Percentiles rank a stretch among this genome's conserved stretches.
phyloP scores from a whole-genome alignment of 2,113 vertebrate species.

The Gopherus flavomarginatus region DNA sequence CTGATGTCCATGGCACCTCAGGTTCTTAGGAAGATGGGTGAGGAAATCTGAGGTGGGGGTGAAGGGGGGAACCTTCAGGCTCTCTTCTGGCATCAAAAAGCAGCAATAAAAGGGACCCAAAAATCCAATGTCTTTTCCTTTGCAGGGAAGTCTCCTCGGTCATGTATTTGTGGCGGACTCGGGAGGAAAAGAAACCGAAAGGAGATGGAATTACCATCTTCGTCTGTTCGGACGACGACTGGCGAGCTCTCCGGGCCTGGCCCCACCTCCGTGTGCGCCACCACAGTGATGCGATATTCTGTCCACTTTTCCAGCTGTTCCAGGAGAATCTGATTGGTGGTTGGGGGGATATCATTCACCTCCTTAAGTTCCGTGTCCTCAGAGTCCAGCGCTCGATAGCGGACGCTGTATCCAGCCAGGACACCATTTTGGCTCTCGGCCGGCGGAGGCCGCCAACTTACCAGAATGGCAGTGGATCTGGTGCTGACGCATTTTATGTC shows the following conservation, averaged over 20 bases:
- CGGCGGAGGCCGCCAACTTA: slow-evolving; percentile 97
- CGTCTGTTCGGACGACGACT: slow-evolving; percentile 92
- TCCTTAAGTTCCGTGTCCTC: slow-evolving; percentile 85
- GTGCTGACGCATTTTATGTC: slow-evolving; percentile 96
- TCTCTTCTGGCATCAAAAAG: accelerated
- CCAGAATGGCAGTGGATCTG: slow-evolving; percentile 97
- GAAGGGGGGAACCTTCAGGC: background rate
- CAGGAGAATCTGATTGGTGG: slow-evolving; percentile 87
- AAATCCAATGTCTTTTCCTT: background rate
- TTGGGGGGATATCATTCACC: slow-evolving; percentile 87
- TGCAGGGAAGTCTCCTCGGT: background rate
- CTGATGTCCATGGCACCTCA: background rate
- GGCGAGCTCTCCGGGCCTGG: slow-evolving; percentile 93
- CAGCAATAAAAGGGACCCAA: accelerated
- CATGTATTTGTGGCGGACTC: background rate
- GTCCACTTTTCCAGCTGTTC: slow-evolving; percentile 98
- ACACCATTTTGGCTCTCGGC: slow-evolving; percentile 92
- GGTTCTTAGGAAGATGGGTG: accelerated
- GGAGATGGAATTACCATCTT: slow-evolving; percentile 87
- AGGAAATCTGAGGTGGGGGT: background rate
- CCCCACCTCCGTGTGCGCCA: slow-evolving; percentile 91
- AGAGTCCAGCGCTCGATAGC: slow-evolving; percentile 89
- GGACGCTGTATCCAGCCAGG: slow-evolving; percentile 94
- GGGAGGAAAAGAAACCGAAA: background rate
- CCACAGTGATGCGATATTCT: slow-evolving; percentile 90